Base-by-base conservation (phyloP, 2,888 invertebrate genomes). In the Chydorus sphaericus region DNA sequence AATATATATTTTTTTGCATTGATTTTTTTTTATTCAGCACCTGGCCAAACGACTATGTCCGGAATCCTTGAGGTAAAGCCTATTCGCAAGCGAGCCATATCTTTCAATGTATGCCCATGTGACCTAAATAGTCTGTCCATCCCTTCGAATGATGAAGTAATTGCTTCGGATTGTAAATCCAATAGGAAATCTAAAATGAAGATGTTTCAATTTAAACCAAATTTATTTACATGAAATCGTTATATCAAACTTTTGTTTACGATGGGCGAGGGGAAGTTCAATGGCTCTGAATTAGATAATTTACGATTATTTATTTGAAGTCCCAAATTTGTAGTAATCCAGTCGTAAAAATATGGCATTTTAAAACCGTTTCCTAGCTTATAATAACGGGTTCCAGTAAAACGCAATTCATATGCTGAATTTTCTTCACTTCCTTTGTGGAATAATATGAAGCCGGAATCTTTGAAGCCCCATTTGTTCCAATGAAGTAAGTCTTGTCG, bases 401-500 rank as follows among this genome's bases (percentile, higher is more conserved):
- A 94, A 60, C 77, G 76, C 50, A 87, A 77, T n/a, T 78, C 70
- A 18, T n/a, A n/a, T n/a, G n/a, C n/a, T n/a, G n/a, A n/a, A n/a
- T n/a, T n/a, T n/a, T 39, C 20, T 39, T 23, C n/a, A n/a, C 6
- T 39, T 39, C n/a, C 39, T 6, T 74, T 73, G 59, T 77, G 76
- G 57, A 81, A 73, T 6, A 85, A 67, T 54, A 77, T 70, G 70
- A 98, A 97, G 70, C 80, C 79, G 0, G 94, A 90, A 71, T 97
- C 96, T 61, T 84, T 86, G 75, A 96, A 98, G n/a, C 98, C 98
- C 98, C 98, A 98, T 23, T 97, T 97, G 73, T 96, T 93, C 97
- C 97, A 97, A 74, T 93, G 96, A 53, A 97, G 73, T 33, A 89
- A 70, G 55, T 92, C 85, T 71, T 93, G 90, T 31, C 51, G 14